Evolutionary conservation across 2,888 invertebrate species (phyloP).

Genomic region (Serripes groenlandicus): DNA sequence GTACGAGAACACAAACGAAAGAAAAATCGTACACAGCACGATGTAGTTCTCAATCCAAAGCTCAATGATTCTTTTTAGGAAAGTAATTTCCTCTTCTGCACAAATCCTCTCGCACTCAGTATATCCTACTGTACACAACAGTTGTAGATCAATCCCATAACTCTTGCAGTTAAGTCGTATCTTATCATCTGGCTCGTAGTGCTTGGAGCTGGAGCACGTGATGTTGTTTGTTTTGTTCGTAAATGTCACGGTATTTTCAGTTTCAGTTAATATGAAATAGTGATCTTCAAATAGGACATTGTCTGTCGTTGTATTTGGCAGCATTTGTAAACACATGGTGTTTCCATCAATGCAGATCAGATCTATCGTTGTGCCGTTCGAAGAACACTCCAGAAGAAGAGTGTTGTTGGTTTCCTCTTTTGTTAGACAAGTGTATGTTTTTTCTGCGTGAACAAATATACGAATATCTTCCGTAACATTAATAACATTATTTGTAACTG

Average conservation of each 20-base stretch:
- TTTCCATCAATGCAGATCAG: background rate
- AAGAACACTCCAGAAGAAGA: background rate
- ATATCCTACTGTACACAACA: background rate
- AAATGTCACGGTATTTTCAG: background rate
- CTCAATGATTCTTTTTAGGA: conserved; percentile 17
- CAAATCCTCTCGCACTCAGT: conserved; percentile 1
- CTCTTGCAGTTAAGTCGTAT: conserved; percentile 5
- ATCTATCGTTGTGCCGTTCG: background rate
- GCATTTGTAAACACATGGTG: background rate
- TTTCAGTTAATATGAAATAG: background rate
- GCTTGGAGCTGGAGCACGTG: conserved; percentile 2
- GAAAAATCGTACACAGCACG: conserved; percentile 59
- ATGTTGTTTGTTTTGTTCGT: conserved; percentile 7
- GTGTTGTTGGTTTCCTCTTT: background rate
- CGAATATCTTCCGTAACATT: background rate
- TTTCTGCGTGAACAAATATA: background rate
- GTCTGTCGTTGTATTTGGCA: background rate
- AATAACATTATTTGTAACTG: background rate
- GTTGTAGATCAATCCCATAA: background rate
- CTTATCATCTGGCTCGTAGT: background rate
- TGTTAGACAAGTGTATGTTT: background rate
- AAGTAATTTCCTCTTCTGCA: background rate
- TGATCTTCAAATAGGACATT: background rate
- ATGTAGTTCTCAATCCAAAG: conserved; percentile 60
- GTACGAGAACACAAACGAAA: conserved; percentile 79